phyloP scores from a whole-genome alignment of 2,113 vertebrate species.

The Spea bombifrons region DNA sequence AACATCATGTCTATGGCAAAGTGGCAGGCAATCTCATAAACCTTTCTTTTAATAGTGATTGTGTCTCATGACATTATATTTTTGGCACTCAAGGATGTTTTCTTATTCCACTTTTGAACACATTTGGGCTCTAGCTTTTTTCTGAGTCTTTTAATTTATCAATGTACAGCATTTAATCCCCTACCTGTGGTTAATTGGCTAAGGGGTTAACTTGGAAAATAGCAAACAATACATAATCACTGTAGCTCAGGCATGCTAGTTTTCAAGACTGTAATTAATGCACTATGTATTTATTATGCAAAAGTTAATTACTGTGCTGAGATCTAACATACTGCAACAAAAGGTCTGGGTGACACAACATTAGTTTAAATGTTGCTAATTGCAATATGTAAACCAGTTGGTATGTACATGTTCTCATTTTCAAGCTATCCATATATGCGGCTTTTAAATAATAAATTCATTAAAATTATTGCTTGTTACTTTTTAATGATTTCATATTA shows the following conservation, averaged over 20 bases:
- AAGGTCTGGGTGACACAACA: slow-evolving; percentile 48
- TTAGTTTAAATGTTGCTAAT: slow-evolving; percentile 49
- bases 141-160: too few relatives aligned
- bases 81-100: too few relatives aligned
- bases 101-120: too few relatives aligned
- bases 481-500: too few relatives aligned
- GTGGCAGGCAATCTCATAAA: neutral
- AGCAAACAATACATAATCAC: slow-evolving; percentile 35
- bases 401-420: slow-evolving; percentile 15
- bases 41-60: neutral
- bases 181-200: neutral
- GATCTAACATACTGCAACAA: slow-evolving; percentile 42
- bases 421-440: slow-evolving; percentile 9
- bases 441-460: slow-evolving; percentile 20
- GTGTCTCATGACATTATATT: neutral
- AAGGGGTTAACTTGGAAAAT: slow-evolving; percentile 31
- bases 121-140: too few relatives aligned
- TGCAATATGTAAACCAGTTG: slow-evolving; percentile 38
- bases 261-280: slow-evolving; percentile 44
- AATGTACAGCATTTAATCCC: neutral
- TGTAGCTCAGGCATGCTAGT: slow-evolving; percentile 25
- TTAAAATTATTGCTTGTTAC: too few relatives aligned
- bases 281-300: slow-evolving; percentile 48
- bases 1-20: slow-evolving; percentile 2
- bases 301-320: slow-evolving; percentile 45